phyloP scores from a whole-genome alignment of 2,797 vertebrate genomes.

The Gymnodraco acuticeps region DNA sequence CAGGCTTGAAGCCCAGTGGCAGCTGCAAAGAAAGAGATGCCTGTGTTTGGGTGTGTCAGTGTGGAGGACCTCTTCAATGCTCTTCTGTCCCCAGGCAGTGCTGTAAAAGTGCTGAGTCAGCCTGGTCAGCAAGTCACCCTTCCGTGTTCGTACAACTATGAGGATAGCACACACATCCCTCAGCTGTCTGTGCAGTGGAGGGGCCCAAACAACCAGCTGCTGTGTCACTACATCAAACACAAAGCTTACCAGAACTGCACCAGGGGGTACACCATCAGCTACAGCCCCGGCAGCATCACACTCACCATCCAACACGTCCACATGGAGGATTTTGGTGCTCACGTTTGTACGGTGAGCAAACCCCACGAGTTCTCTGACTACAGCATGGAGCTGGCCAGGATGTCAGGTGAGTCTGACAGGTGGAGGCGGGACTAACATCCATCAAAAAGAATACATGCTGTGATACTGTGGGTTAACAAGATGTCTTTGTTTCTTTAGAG shows the following conservation, averaged over 20 bases:
- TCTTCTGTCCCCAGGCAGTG: slow-evolving; percentile 54
- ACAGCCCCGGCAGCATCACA: slow-evolving; percentile 70
- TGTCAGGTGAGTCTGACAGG: slow-evolving; percentile 65
- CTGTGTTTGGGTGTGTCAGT: background rate
- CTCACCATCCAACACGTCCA: slow-evolving; percentile 70
- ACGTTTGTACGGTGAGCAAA: slow-evolving; percentile 84
- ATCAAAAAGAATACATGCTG: background rate
- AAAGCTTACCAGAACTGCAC: slow-evolving; percentile 83
- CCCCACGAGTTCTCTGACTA: slow-evolving; percentile 79
- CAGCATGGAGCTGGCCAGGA: slow-evolving; percentile 63
- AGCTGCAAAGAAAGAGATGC: background rate
- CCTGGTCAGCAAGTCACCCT: slow-evolving; percentile 54
- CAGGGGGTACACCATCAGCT: slow-evolving; percentile 73
- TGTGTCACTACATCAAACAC: slow-evolving; percentile 87
- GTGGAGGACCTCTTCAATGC: too few relatives aligned
- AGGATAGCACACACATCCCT: slow-evolving; percentile 56
- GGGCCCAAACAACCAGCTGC: slow-evolving; percentile 73
- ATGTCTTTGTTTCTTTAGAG: slow-evolving; percentile 65
- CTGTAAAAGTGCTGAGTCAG: slow-evolving; percentile 55
- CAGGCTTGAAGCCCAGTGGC: background rate
- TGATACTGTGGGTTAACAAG: slow-evolving; percentile 19
- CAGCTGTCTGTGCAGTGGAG: slow-evolving; percentile 84
- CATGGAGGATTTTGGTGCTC: slow-evolving; percentile 72
- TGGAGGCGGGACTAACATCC: background rate
- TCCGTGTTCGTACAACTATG: slow-evolving; percentile 77